Evolutionary conservation across 2,113 vertebrate genomes (phyloP).

Genomic region (Cheilinus undulatus): DNA sequence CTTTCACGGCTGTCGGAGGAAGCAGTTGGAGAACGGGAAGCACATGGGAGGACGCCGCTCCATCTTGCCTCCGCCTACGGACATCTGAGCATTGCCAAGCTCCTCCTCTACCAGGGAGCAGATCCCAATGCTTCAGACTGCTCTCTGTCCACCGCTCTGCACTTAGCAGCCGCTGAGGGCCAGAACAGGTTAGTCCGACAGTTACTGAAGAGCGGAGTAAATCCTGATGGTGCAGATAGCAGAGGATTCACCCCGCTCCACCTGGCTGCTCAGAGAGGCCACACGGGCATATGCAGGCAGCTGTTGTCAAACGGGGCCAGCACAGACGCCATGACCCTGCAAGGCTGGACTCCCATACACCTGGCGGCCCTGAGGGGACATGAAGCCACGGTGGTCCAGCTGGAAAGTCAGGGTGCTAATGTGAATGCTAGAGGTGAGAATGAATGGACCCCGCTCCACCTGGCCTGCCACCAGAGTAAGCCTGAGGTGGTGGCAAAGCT

Average conservation of each 20-base stretch:
- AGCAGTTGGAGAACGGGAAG: slow-evolving; percentile 63
- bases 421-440: slow-evolving; percentile 79
- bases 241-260: slow-evolving; percentile 85
- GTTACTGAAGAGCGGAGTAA: slow-evolving; percentile 78
- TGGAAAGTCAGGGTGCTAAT: slow-evolving; percentile 75
- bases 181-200: slow-evolving; percentile 87
- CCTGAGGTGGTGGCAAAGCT: slow-evolving; percentile 77
- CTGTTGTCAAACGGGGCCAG: slow-evolving; percentile 81
- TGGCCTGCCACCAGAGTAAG: slow-evolving; percentile 83
- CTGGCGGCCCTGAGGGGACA: slow-evolving; percentile 87
- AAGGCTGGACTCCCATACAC: slow-evolving; percentile 89
- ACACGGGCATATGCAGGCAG: slow-evolving; percentile 87
- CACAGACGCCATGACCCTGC: slow-evolving; percentile 79
- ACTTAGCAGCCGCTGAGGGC: slow-evolving; percentile 85
- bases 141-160: slow-evolving; percentile 82
- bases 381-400: slow-evolving; percentile 79
- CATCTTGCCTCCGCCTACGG: slow-evolving; percentile 87
- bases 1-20: slow-evolving; percentile 80
- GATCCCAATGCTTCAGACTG: slow-evolving; percentile 82
- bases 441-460: slow-evolving; percentile 87
- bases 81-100: slow-evolving; percentile 84
- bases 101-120: slow-evolving; percentile 84
- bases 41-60: slow-evolving; percentile 83
- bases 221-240: slow-evolving; percentile 74
- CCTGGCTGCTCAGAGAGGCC: slow-evolving; percentile 82